These are phyloP conservation scores for Anodontia alba DNA, from an alignment of 2,888 invertebrate species.

Conservation along the genomic window DNA sequence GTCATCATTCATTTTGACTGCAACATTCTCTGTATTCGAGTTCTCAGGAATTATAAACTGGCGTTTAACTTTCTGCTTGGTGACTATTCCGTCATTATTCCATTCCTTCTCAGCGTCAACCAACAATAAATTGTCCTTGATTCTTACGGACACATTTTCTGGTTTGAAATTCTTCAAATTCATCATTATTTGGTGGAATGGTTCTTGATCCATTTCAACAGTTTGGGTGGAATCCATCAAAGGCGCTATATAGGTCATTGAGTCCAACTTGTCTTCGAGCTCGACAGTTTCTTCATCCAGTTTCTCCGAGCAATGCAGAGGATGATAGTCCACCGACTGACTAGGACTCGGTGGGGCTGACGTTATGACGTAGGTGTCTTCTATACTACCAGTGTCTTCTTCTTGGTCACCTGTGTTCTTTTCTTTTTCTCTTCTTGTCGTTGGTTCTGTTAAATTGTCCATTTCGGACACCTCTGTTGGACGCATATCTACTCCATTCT, in stretches of 20 bases:
- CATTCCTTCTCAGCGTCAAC: not conserved
- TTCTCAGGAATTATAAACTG: not conserved
- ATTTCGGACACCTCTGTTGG: too few relatives aligned
- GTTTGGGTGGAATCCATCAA: not conserved
- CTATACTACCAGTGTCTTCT: not conserved
- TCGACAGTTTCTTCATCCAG: not conserved
- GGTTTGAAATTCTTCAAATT: constrained; percentile 5
- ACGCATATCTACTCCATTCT: too few relatives aligned
- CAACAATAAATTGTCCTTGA: not conserved
- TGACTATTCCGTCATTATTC: not conserved
- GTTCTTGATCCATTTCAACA: not conserved
- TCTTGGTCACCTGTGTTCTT: too few relatives aligned
- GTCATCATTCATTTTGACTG: not conserved
- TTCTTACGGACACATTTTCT: not conserved
- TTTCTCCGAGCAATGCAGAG: not conserved
- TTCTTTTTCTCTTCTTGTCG: too few relatives aligned
- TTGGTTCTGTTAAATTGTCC: too few relatives aligned
- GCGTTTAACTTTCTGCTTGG: not conserved
- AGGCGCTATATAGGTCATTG: not conserved
- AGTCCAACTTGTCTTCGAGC: not conserved
- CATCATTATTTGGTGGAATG: not conserved
- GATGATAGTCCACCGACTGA: not conserved
- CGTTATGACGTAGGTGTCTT: not conserved
- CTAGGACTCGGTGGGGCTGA: not conserved
- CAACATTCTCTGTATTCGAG: not conserved